Evolutionary conservation across 2,113 vertebrate species (phyloP).

Genomic region (Passer domesticus): DNA sequence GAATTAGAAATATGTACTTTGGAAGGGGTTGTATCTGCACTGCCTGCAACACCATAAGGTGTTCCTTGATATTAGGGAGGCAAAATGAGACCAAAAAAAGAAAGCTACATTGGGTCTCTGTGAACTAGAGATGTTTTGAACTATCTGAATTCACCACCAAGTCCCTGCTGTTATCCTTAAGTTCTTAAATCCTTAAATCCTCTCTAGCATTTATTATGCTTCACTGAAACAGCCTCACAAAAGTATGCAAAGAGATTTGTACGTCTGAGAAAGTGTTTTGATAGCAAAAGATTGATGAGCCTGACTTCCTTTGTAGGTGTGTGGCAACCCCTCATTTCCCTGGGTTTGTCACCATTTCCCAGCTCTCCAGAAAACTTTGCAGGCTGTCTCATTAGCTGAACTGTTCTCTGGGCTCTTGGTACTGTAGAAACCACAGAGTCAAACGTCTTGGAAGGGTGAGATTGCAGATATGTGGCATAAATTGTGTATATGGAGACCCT

Average conservation of each 20-base stretch:
- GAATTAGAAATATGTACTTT: background rate
- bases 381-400: background rate
- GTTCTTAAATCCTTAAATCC: background rate
- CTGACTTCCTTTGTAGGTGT: slow-evolving; percentile 5
- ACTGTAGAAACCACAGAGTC: background rate
- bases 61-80: background rate
- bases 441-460: background rate
- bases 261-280: slow-evolving; percentile 31
- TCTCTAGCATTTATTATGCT: background rate
- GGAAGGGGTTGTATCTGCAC: background rate
- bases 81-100: background rate
- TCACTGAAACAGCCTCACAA: background rate
- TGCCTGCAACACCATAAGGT: background rate
- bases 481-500: background rate
- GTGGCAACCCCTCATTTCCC: slow-evolving; percentile 36
- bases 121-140: background rate
- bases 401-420: background rate
- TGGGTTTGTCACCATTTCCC: background rate
- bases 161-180: background rate
- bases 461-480: background rate
- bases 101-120: background rate
- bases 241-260: background rate
- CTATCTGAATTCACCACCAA: background rate
- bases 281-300: slow-evolving; percentile 29
- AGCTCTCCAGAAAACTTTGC: background rate